Evolutionary conservation across 2,888 invertebrate species (phyloP).

Genomic region (Cryptocephalus moraei): DNA sequence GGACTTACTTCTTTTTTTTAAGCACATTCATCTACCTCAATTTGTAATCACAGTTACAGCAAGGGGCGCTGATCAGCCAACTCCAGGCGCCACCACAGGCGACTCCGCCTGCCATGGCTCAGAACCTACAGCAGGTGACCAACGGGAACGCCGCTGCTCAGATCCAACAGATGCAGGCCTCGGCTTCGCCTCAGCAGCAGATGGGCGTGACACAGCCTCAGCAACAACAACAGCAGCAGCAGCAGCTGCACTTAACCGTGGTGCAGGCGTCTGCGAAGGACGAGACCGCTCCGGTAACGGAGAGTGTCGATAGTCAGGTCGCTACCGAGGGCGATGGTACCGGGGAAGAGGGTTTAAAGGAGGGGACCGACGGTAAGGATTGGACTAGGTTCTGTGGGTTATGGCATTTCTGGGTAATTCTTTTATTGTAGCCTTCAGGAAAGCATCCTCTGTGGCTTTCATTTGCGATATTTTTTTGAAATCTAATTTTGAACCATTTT

Average conservation of each 20-base stretch:
- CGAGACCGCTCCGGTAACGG: slow-evolving; percentile 1
- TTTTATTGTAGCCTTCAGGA: too few relatives aligned
- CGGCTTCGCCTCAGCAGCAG: slow-evolving; percentile 10
- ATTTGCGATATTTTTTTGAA: too few relatives aligned
- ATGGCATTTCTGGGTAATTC: too few relatives aligned
- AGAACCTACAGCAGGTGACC: too few relatives aligned
- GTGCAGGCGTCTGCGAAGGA: slow-evolving; percentile 4
- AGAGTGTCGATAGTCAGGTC: slow-evolving; percentile 1
- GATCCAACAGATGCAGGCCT: slow-evolving; percentile 26
- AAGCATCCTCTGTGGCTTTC: too few relatives aligned
- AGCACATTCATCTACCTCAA: too few relatives aligned
- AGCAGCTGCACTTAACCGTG: not conserved
- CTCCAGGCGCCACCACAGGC: slow-evolving; percentile 28
- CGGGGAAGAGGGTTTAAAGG: too few relatives aligned
- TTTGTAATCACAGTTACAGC: slow-evolving; percentile 14
- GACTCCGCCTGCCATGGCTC: slow-evolving; percentile 28
- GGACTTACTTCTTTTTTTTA: not conserved
- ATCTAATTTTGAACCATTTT: too few relatives aligned
- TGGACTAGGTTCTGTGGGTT: too few relatives aligned
- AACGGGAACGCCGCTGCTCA: slow-evolving; percentile 20
- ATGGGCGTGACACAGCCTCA: slow-evolving; percentile 31
- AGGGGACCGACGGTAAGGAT: too few relatives aligned
- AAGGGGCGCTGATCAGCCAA: slow-evolving; percentile 43
- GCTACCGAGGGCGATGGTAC: not conserved
- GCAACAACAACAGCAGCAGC: slow-evolving; percentile 26